Evolutionary conservation across 2,797 vertebrate genomes (phyloP), one percentile per base, ranked within the genome.

Genomic region (Morus bassanus): DNA sequence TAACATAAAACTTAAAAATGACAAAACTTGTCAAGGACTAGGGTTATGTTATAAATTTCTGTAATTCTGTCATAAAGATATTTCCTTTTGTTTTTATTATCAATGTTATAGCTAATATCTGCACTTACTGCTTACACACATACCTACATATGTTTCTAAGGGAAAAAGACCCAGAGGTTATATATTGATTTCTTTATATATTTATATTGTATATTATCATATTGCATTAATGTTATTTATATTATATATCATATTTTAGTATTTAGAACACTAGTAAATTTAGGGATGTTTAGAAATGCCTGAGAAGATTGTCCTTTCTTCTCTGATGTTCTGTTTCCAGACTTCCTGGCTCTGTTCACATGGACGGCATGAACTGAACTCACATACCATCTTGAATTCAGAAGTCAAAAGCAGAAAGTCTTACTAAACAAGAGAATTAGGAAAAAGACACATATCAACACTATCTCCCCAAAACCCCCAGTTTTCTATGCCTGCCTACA

Each of bases 111-210:
- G 11, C 4, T 18, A 53, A 53, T 80, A 35, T 31, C 24, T 91
- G 25, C 25, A 37, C 67, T 46, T 22, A n/a, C 10, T 54, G 18
- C 18, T 39, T 75, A 6, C 8, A 57, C 19, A 30, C 12, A 73
- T 69, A 45, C 43, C 43, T 45, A 18, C 7, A 6, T 9, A 35
- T 11, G 3, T 46, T 89, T 61, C 23, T 50, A 89, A 78, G 13
- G 7, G 4, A 4, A 30, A 72, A 41, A 88, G 33, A 0, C 2
- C 7, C 1, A 43, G 10, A 39, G 3, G 2, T 12, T 53, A n/a
- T 24, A 56, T 53, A 65, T 17, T 10, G 4, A 37, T 35, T 48
- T 31, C 1, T 57, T 69, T 35, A 46, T 31, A 30, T n/a, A 43
- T 51, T n/a, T 77, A 16, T 18, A 10, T 7, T 54, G 10, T 4